phyloP scores from a whole-genome alignment of 2,888 invertebrate genomes.

The Eremobia ochroleuca region DNA sequence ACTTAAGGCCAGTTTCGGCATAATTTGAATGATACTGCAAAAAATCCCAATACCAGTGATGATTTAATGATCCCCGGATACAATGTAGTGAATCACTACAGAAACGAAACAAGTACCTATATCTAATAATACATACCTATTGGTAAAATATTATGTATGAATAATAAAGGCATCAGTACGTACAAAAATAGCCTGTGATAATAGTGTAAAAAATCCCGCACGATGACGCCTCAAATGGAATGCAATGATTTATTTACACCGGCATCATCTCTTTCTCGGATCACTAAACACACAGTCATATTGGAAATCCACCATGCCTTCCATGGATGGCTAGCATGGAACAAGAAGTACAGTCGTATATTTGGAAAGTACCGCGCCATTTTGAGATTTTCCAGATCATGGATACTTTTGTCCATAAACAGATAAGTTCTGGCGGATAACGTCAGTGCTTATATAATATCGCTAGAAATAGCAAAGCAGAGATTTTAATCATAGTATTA shows the following conservation, averaged over 20 bases:
- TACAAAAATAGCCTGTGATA: constrained; percentile 41
- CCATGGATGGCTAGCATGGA: neutral
- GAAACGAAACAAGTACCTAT: neutral
- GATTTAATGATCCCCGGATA: neutral
- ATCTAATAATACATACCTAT: neutral
- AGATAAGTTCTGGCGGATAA: neutral
- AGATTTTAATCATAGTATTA: neutral
- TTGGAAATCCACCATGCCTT: neutral
- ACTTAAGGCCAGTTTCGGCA: no score
- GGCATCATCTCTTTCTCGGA: constrained; percentile 1
- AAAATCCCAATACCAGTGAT: neutral
- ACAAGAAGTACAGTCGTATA: neutral
- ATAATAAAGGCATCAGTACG: constrained; percentile 12
- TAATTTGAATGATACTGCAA: neutral
- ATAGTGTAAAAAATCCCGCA: constrained; percentile 13
- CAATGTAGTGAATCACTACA: neutral
- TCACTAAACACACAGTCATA: neutral
- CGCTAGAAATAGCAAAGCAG: neutral
- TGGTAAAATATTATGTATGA: neutral
- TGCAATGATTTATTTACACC: constrained; percentile 19
- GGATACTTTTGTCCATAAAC: neutral
- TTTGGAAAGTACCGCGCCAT: neutral
- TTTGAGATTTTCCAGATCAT: neutral
- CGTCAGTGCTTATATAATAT: neutral
- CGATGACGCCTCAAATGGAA: constrained; percentile 24